Percentiles rank a stretch among this genome's conserved stretches.
Conservation (phyloP, 2,888 invertebrate genomes). For the Tenthredo notha region DNA sequence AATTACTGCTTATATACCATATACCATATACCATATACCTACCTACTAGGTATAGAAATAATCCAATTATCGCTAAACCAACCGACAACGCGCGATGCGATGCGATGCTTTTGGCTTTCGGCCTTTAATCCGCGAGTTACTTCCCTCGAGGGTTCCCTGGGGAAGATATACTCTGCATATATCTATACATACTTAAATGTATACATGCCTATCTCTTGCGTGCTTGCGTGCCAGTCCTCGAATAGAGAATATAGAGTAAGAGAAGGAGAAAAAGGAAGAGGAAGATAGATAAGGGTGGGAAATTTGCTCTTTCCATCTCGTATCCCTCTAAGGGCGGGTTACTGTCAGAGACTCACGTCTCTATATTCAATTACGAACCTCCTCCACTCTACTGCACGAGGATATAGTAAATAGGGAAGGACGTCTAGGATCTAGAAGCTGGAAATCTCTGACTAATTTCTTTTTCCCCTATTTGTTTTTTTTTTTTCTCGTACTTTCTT, state of each 20-base stretch:
- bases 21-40: not conserved
- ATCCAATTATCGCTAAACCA: constrained; percentile 13
- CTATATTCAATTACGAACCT: constrained; percentile 24
- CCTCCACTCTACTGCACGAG: not conserved
- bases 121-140: constrained; percentile 4
- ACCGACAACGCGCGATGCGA: not conserved
- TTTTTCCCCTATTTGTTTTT: not conserved
- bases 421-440: not conserved
- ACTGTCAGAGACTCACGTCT: not conserved
- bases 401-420: not conserved
- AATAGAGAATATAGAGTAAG: not conserved
- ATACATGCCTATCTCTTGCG: not conserved
- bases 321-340: not conserved
- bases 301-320: not conserved
- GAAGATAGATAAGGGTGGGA: not conserved
- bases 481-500: not conserved
- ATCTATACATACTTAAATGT: not conserved
- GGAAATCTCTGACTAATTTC: not conserved
- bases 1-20: not conserved
- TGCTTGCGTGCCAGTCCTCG: not conserved
- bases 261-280: not conserved
- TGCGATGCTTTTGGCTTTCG: not conserved
- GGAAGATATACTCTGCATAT: not conserved
- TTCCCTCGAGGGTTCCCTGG: not conserved
- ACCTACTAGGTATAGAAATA: not conserved